phyloP scores from a whole-genome alignment of 2,113 vertebrate genomes.

The Scartelaos histophorus region DNA sequence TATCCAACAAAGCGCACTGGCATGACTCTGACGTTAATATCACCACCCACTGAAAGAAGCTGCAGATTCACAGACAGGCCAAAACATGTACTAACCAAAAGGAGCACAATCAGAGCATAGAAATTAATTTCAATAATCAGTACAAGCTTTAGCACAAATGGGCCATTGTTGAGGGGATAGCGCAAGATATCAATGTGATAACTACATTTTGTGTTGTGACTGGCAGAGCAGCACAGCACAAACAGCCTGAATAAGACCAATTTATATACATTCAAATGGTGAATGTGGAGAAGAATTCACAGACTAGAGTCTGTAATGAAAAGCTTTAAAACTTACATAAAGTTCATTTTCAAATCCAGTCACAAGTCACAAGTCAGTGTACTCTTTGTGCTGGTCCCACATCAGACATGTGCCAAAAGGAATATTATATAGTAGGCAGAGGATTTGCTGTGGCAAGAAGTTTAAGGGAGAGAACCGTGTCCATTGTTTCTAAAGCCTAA shows the following conservation, averaged over 20 bases:
- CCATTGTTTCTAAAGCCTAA: background rate
- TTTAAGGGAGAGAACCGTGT: background rate
- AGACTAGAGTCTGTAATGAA: conserved; percentile 50
- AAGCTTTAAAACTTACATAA: background rate
- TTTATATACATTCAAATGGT: conserved; percentile 22
- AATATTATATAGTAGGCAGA: background rate
- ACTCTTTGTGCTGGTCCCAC: background rate
- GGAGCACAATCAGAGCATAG: background rate
- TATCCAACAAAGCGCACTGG: background rate
- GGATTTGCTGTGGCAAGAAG: background rate
- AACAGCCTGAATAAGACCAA: background rate
- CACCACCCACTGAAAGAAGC: conserved; percentile 9
- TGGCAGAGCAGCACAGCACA: background rate
- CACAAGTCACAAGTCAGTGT: background rate
- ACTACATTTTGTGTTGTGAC: conserved; percentile 4
- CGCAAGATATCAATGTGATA: conserved; percentile 34
- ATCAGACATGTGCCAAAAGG: background rate
- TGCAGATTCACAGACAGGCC: background rate
- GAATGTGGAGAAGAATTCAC: conserved; percentile 26
- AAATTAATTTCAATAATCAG: background rate
- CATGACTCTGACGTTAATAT: background rate
- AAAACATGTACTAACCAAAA: background rate
- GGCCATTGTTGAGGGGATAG: background rate
- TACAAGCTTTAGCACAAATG: background rate
- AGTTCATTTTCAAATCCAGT: conserved; percentile 14